A percentile compares a stretch with the other conserved stretches of the same genome.
Evolutionary conservation across 1,140 invertebrate genomes (phyloP).

Genomic region (Papilio dardanus): DNA sequence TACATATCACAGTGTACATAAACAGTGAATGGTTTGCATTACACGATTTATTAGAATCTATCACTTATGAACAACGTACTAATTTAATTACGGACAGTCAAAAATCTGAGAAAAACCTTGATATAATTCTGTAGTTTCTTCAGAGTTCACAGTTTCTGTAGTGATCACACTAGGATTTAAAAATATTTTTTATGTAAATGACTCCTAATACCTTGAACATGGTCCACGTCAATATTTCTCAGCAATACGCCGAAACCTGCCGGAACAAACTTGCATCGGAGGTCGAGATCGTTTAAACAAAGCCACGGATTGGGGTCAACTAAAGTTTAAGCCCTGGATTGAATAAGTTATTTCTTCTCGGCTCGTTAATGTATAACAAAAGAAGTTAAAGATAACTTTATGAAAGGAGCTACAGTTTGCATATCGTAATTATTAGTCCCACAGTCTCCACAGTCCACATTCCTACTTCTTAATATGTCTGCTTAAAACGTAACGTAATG

Average conservation of each 20-base stretch:
- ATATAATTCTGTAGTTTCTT: not conserved
- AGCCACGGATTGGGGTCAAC: conserved; percentile 6
- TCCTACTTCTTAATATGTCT: too few species aligned
- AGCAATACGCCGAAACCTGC: not conserved
- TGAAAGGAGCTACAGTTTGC: not conserved
- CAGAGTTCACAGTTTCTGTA: not conserved
- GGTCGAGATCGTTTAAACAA: conserved; percentile 17
- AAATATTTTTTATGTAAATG: too few species aligned
- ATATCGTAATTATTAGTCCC: not conserved
- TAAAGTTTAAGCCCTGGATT: conserved; percentile 15
- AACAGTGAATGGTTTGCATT: not conserved
- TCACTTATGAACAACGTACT: not conserved
- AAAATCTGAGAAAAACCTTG: conserved; percentile 1
- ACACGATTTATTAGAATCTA: conserved; percentile 7
- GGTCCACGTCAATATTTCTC: conserved; percentile 1
- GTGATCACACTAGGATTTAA: not conserved
- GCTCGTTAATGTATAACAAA: not conserved
- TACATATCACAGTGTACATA: not conserved
- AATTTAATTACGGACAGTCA: conserved; percentile 13
- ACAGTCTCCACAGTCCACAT: too few species aligned
- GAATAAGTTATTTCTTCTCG: not conserved
- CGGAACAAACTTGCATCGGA: conserved; percentile 19
- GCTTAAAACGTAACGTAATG: too few species aligned
- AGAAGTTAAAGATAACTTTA: not conserved
- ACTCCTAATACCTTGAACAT: conserved; percentile 7